phyloP scores from a whole-genome alignment of 2,797 vertebrate genomes.

The Iguana delicatissima region DNA sequence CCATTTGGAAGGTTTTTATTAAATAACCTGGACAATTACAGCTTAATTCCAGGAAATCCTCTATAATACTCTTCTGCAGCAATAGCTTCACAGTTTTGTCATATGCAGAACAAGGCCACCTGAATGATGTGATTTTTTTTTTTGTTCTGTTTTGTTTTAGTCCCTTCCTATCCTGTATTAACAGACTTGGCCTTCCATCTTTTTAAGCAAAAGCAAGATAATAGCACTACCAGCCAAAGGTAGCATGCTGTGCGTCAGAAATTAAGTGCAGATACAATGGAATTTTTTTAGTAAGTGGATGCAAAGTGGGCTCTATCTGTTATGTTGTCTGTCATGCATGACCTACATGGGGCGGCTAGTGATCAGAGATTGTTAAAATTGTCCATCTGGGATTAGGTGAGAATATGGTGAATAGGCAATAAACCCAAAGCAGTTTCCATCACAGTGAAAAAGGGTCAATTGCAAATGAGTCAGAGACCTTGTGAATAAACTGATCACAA shows the following conservation, averaged over 20 bases:
- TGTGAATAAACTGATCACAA: slow-evolving; percentile 27
- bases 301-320: background rate
- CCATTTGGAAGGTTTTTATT: background rate
- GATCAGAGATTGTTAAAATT: accelerated
- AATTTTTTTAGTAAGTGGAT: accelerated
- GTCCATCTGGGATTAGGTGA: slow-evolving; percentile 3
- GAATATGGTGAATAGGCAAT: slow-evolving; percentile 44
- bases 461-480: slow-evolving; percentile 20
- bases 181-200: background rate
- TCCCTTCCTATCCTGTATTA: slow-evolving; percentile 24
- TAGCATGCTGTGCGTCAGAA: background rate
- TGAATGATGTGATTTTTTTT: background rate
- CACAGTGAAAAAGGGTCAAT: slow-evolving; percentile 20
- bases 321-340: background rate
- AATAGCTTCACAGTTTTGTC: slow-evolving; percentile 18
- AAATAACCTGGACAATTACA: background rate
- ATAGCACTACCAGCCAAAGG: slow-evolving; percentile 25
- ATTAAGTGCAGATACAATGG: slow-evolving; percentile 14
- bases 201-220: slow-evolving; percentile 25
- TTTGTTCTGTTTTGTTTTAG: slow-evolving; percentile 10
- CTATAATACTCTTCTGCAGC: background rate
- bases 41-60: background rate
- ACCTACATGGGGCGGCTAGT: background rate
- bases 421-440: slow-evolving; percentile 37
- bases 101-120: background rate